These are phyloP conservation scores for Tetranychus cinnabarinus DNA, from an alignment of 1,140 invertebrate genomes.

Conservation along the genomic window DNA sequence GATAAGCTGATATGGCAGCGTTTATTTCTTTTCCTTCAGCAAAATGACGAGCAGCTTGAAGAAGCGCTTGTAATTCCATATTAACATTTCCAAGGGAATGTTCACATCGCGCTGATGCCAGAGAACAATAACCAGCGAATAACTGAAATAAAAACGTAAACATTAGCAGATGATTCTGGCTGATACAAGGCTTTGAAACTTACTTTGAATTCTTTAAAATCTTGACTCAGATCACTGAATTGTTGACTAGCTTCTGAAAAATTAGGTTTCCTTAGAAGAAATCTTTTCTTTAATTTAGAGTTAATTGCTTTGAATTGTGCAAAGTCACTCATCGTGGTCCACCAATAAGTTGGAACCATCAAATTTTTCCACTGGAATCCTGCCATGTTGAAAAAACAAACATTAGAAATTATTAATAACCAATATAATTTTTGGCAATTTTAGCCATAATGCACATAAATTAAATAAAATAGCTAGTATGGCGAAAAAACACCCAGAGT, in stretches of 20 bases:
- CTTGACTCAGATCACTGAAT: conserved; percentile 1
- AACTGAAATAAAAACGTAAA: not conserved
- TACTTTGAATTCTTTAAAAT: conserved; percentile 4
- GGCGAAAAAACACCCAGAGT: too few relatives aligned
- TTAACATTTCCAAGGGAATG: not conserved
- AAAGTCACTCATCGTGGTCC: conserved; percentile 6
- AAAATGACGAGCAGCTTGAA: conserved; percentile 4
- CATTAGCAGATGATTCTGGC: not conserved
- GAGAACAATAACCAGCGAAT: conserved; percentile 7
- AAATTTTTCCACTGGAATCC: not conserved
- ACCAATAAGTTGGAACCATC: not conserved
- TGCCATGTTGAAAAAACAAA: not conserved
- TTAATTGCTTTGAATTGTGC: conserved; percentile 1
- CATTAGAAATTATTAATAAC: not conserved
- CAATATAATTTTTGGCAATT: too few relatives aligned
- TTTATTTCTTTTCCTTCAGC: conserved; percentile 5
- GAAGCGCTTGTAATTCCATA: conserved; percentile 2
- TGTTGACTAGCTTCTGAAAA: conserved; percentile 1
- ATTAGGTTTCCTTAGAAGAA: conserved; percentile 8
- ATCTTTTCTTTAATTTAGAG: conserved; percentile 6
- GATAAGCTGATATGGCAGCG: conserved; percentile 8
- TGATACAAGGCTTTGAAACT: not conserved
- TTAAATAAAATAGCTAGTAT: too few relatives aligned
- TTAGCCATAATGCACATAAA: too few relatives aligned
- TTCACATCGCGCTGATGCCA: conserved; percentile 9